Evolutionary conservation across 1,140 invertebrate species (phyloP).

Genomic region (Drosophila nasuta): DNA sequence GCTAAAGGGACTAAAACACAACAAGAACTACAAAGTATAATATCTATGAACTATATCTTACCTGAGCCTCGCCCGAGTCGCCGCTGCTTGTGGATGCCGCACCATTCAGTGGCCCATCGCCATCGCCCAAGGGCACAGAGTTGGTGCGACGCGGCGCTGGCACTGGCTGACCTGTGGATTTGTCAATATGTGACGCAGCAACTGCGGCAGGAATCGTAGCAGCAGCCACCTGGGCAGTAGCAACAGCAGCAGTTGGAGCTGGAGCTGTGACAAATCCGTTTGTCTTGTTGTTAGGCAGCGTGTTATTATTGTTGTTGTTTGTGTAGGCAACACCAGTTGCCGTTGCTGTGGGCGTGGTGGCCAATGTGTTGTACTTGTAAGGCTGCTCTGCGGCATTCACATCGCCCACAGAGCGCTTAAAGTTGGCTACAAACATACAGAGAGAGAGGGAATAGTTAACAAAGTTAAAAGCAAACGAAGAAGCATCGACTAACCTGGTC

Average conservation of each 20-base stretch:
- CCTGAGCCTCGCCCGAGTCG: conserved; percentile 72
- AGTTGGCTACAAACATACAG: conserved; percentile 79
- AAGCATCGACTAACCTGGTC: conserved; percentile 86
- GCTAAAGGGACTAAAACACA: conserved; percentile 37
- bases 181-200: conserved; percentile 78
- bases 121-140: conserved; percentile 75
- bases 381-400: conserved; percentile 60
- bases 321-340: conserved; percentile 23
- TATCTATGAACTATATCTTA: conserved; percentile 39
- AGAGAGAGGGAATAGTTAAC: not conserved
- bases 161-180: conserved; percentile 80
- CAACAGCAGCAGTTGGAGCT: conserved; percentile 70
- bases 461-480: conserved; percentile 29
- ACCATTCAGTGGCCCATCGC: conserved; percentile 49
- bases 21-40: conserved; percentile 20
- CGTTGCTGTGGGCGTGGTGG: conserved; percentile 41
- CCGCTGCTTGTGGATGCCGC: conserved; percentile 65
- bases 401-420: conserved; percentile 87
- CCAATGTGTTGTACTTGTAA: conserved; percentile 75
- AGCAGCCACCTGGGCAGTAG: conserved; percentile 47
- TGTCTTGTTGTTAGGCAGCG: conserved; percentile 65
- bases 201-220: conserved; percentile 64
- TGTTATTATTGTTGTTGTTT: conserved; percentile 56
- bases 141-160: conserved; percentile 85
- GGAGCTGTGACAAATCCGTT: conserved; percentile 62